Evolutionary conservation across 37 sponge, comb jelly and placozoan genomes (phyloP), one percentile per base, ranked within the genome.

Genomic region (Dysidea cf. avara): DNA sequence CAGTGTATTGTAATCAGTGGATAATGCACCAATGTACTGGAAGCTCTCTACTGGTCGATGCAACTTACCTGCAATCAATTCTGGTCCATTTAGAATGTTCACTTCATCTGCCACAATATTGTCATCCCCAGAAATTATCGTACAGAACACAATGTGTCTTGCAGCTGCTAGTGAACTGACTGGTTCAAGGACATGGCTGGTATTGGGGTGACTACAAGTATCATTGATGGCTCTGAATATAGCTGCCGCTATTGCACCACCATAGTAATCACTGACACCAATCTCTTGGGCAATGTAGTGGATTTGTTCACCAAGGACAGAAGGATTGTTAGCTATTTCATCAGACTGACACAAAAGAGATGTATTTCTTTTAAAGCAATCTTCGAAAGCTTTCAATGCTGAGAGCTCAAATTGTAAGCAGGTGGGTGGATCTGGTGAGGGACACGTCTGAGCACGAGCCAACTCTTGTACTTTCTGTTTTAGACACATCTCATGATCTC

Each of bases 301-400:
- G 48, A 67, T 67, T 24, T 67, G n/a, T n/a, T n/a, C n/a, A n/a
- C n/a, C n/a, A n/a, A n/a, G n/a, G n/a, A n/a, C n/a, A n/a, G n/a
- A n/a, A n/a, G n/a, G n/a, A n/a, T n/a, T n/a, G n/a, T n/a, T n/a
- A n/a, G n/a, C n/a, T n/a, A n/a, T n/a, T n/a, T n/a, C n/a, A n/a
- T n/a, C n/a, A 49, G 69, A 50, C 6, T 12, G 31, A 29, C 24
- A 22, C 32, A 51, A 48, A n/a, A n/a, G n/a, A n/a, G n/a, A n/a
- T n/a, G n/a, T n/a, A n/a, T n/a, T n/a, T n/a, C n/a, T 31, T 4
- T 17, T 56, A 49, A 80, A 89, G 67, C 90, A 89, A 14, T 54
- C 48, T 6, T 69, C 40, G 32, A 89, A 37, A 13, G 50, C 66
- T 20, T 40, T 13, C 14, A 84, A 56, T 48, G 85, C 85, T 51